Percentiles rank a stretch among this genome's conserved stretches.
These are phyloP conservation scores for Rhinopomastus cyanomelas DNA, from an alignment of 2,113 vertebrate genomes.

Conservation along the genomic window DNA sequence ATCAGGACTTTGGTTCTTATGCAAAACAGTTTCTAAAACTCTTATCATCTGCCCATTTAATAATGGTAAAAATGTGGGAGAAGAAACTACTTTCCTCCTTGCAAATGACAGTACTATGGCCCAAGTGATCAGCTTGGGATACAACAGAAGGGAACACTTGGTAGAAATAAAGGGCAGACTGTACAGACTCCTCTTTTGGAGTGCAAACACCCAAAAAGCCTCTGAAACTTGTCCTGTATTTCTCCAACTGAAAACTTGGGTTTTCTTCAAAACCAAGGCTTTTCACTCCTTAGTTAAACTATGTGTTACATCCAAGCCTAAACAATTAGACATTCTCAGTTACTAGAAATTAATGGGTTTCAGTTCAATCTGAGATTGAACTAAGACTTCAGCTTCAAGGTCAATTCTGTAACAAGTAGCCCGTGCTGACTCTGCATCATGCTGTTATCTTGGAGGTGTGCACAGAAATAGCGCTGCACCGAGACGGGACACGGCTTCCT, in stretches of 20 bases:
- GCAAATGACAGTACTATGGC: neutral
- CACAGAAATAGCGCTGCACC: too few relatives aligned
- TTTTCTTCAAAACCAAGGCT: neutral
- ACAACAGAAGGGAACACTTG: neutral
- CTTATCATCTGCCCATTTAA: neutral
- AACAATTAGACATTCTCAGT: neutral
- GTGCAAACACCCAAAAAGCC: neutral
- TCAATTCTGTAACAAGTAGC: too few relatives aligned
- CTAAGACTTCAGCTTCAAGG: neutral
- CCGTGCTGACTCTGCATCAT: too few relatives aligned
- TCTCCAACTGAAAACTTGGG: neutral
- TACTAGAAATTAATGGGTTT: neutral
- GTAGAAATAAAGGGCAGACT: neutral
- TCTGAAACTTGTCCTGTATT: neutral
- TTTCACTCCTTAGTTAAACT: neutral
- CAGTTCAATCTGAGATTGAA: neutral
- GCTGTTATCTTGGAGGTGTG: too few relatives aligned
- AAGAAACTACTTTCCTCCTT: neutral
- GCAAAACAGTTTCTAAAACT: neutral
- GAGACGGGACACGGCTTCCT: too few relatives aligned
- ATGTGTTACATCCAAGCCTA: neutral
- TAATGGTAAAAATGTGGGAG: neutral
- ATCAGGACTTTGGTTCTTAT: neutral
- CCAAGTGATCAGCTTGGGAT: neutral
- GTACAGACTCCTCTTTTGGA: neutral